Evolutionary conservation across 2,113 vertebrate genomes (phyloP), one percentile per base, ranked within the genome.

Genomic region (Poeciliopsis prolifica): DNA sequence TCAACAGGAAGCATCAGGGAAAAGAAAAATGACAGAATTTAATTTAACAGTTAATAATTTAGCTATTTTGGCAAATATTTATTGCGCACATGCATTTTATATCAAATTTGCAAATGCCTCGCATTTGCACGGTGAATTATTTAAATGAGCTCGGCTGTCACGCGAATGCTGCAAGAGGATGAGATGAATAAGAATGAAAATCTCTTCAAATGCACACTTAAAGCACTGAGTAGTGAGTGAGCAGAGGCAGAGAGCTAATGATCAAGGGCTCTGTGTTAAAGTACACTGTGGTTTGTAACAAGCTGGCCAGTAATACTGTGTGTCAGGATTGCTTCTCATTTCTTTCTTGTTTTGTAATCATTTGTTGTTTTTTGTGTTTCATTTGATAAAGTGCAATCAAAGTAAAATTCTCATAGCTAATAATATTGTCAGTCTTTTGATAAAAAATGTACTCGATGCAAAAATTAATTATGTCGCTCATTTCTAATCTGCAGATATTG

Each of bases 41-140:
- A 80, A 80, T 86, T 78, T 68, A 42, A 31, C 37, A 71, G 33
- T 31, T n/a, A 10, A 28, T 66, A 62, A 81, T 78, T 78, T 80
- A 66, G 75, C 65, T 54, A 79, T 81, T 84, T 72, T 70, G 42
- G 60, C 19, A 69, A 51, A 73, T 63, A 51, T 73, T 81, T 74
- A 70, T 17, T 73, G 30, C 31, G 60, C 17, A 83, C 74, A 64
- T 42, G 29, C 30, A 31, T 84, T 79, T 69, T 48, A 28, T 64
- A 70, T 75, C 70, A 78, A 64, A 78, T 84, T 44, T 82, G 78
- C 72, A 73, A 87, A 86, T 80, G 35, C 42, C 10, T 78, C 69
- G 19, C 70, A 24, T 79, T 75, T 77, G 44, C 64, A 65, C 58
- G 66, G 65, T 44, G 77, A 75, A 79, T 77, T 71, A 44, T 77